phyloP scores from a whole-genome alignment of 2,888 invertebrate species.

The Branchellion lobata region DNA sequence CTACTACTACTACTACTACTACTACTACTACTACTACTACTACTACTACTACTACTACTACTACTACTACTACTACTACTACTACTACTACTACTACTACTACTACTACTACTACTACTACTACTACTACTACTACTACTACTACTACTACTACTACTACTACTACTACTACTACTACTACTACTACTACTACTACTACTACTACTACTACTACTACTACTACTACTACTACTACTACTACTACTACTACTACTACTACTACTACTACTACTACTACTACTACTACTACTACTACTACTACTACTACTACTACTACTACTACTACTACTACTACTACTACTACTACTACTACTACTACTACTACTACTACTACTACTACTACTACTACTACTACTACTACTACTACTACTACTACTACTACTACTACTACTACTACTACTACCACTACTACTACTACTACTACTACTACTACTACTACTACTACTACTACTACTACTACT shows the following conservation, averaged over 20 bases:
- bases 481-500: too few species aligned
- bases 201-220: slow-evolving; percentile 34
- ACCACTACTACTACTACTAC: too few species aligned
- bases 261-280: not conserved
- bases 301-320: not conserved
- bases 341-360: too few species aligned
- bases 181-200: slow-evolving; percentile 34
- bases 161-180: slow-evolving; percentile 16
- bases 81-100: slow-evolving; percentile 34
- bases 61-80: slow-evolving; percentile 34
- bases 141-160: slow-evolving; percentile 14
- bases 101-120: slow-evolving; percentile 23
- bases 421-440: too few species aligned
- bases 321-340: not conserved
- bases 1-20: slow-evolving; percentile 13
- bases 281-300: not conserved
- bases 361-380: too few species aligned
- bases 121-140: slow-evolving; percentile 2
- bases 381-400: too few species aligned
- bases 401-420: too few species aligned
- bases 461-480: too few species aligned
- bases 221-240: slow-evolving; percentile 29
- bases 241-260: not conserved
- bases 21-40: slow-evolving; percentile 3
- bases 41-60: slow-evolving; percentile 30